phyloP scores from a whole-genome alignment of 2,113 vertebrate species.

The Bujurquina vittata region DNA sequence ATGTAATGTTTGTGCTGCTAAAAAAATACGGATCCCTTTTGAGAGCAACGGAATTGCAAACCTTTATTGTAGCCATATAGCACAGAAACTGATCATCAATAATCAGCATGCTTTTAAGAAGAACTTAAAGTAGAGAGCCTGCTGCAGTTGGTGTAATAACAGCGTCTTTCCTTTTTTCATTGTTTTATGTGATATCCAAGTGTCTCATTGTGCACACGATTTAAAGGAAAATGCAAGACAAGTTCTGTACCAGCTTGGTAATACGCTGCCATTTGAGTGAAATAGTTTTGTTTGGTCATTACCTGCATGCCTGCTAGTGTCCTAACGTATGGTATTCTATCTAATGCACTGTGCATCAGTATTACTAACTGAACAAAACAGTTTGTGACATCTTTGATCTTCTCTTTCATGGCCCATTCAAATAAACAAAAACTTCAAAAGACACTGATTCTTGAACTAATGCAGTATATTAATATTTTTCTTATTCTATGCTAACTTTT shows the following conservation, averaged over 20 bases:
- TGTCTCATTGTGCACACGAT: background rate
- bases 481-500: background rate
- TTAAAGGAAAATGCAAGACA: background rate
- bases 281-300: background rate
- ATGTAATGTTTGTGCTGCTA: background rate
- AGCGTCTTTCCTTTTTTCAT: background rate
- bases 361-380: background rate
- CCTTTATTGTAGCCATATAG: background rate
- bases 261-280: background rate
- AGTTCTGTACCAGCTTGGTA: too few relatives aligned
- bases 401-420: background rate
- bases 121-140: background rate
- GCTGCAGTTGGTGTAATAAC: background rate
- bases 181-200: background rate
- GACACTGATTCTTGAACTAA: background rate
- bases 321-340: background rate
- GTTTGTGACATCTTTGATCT: background rate
- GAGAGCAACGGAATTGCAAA: background rate
- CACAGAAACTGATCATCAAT: background rate
- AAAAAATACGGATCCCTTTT: background rate
- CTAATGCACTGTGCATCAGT: background rate
- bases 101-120: background rate
- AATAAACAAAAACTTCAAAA: constrained; percentile 2
- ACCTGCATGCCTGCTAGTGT: background rate
- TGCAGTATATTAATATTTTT: background rate